phyloP scores from a whole-genome alignment of 2,113 vertebrate genomes.

The Tretioscincus oriximinensis region DNA sequence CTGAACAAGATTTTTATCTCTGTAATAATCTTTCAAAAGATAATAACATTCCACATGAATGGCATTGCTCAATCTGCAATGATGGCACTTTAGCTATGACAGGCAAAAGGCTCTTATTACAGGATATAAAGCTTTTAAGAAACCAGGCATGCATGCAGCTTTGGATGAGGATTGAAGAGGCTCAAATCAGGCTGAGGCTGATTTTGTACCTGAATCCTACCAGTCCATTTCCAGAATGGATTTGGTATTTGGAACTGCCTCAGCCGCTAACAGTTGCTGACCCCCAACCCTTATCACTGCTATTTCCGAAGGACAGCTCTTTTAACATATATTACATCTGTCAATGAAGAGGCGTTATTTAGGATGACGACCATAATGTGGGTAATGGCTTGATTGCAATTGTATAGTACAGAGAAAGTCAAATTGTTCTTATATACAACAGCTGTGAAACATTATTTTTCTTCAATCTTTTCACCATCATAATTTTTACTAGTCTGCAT shows the following conservation, averaged over 20 bases:
- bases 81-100: not conserved
- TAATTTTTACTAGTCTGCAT: not conserved
- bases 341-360: not conserved
- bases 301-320: not conserved
- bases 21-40: conserved; percentile 20
- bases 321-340: not conserved
- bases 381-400: not conserved
- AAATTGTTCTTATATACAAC: not conserved
- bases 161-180: not conserved
- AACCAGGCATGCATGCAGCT: not conserved
- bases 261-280: not conserved
- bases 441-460: not conserved
- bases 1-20: conserved; percentile 7
- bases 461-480: not conserved
- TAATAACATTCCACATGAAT: conserved; percentile 5
- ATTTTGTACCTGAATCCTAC: not conserved
- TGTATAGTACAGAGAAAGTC: not conserved
- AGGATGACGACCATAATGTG: not conserved
- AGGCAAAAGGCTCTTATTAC: conserved; percentile 2
- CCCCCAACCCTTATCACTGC: not conserved
- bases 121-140: not conserved
- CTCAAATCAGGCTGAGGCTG: not conserved
- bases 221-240: not conserved
- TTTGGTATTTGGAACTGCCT: not conserved
- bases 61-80: not conserved